Conservation (phyloP, 1,140 invertebrate species). For the Oscheius sp. region DNA sequence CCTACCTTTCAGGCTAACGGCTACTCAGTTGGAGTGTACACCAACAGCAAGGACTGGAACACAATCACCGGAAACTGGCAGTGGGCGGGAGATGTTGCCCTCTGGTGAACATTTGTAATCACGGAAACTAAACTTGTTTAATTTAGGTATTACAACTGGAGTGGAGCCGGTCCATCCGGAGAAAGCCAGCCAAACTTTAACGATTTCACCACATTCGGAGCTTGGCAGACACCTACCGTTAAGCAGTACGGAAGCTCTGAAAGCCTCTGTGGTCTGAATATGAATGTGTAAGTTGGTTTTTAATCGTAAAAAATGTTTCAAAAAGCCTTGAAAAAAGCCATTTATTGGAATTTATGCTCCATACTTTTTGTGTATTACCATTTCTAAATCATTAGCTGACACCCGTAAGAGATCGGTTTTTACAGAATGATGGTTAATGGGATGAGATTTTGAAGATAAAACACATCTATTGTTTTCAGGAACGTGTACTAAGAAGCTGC, state of each 20-base stretch:
- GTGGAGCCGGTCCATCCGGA: neutral
- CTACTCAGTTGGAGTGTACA: conserved; percentile 45
- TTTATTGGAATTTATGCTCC: no score
- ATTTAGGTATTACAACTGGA: conserved; percentile 25
- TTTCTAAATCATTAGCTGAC: no score
- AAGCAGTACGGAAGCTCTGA: conserved; percentile 21
- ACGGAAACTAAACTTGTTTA: neutral
- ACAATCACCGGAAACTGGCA: conserved; percentile 40
- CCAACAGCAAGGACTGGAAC: conserved; percentile 47
- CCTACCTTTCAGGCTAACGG: conserved; percentile 36
- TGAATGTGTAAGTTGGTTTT: conserved; percentile 9
- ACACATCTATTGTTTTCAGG: no score
- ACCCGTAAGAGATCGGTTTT: no score
- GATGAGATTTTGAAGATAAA: no score
- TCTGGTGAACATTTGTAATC: neutral
- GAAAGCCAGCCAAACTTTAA: conserved; percentile 20
- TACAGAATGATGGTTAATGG: no score
- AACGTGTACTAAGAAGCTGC: no score
- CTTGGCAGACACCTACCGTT: neutral
- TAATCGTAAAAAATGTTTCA: no score
- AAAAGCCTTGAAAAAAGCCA: no score
- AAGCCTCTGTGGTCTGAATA: neutral
- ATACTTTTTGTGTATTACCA: no score
- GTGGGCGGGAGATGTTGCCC: neutral
- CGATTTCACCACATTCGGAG: conserved; percentile 22